Evolutionary conservation across 1,140 invertebrate species (phyloP).

Genomic region (Varroa destructor): DNA sequence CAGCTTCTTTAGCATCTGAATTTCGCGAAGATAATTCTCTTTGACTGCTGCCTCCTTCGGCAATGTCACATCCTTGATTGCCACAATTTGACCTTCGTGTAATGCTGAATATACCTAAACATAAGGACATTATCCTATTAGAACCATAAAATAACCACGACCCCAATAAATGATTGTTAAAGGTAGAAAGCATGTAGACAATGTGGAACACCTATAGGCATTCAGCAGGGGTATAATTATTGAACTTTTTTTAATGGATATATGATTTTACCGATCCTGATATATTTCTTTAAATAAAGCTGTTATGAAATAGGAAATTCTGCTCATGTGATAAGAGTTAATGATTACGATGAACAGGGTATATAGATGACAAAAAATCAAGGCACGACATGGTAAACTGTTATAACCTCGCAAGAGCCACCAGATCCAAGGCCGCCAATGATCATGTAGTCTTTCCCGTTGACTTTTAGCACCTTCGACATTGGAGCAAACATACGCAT

Average conservation of each 20-base stretch:
- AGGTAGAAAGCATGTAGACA: too few species aligned
- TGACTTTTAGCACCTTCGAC: constrained; percentile 33
- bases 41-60: constrained; percentile 53
- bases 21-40: constrained; percentile 77
- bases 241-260: neutral
- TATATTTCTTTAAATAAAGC: constrained; percentile 10
- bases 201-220: too few species aligned
- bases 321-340: too few species aligned
- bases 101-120: constrained; percentile 28
- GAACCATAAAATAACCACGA: neutral
- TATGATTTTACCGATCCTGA: neutral
- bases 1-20: constrained; percentile 63
- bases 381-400: too few species aligned
- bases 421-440: constrained; percentile 38
- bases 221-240: neutral
- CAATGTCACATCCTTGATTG: constrained; percentile 57
- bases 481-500: constrained; percentile 2
- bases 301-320: neutral
- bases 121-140: neutral
- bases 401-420: constrained; percentile 38
- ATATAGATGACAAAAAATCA: too few species aligned
- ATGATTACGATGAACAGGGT: too few species aligned
- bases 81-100: constrained; percentile 36
- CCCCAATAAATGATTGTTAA: neutral
- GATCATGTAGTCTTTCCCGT: constrained; percentile 37